Conservation (phyloP, 1,140 invertebrate genomes). For the Aphaenogaster floridana region DNA sequence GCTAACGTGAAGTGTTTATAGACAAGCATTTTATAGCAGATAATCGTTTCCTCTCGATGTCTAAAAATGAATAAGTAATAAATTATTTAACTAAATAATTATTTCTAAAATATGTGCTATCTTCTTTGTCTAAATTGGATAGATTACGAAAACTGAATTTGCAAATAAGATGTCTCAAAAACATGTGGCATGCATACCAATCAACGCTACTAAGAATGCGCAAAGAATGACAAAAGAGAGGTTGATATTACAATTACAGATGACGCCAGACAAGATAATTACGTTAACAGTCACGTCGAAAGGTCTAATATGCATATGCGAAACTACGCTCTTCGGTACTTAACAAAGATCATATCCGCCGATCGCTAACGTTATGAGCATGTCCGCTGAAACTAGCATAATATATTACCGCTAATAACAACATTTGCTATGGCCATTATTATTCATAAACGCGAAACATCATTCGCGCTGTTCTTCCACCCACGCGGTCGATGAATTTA, state of each 20-base stretch:
- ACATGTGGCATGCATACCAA: neutral
- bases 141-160: neutral
- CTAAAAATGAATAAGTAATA: neutral
- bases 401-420: constrained; percentile 52
- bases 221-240: neutral
- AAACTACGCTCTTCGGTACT: neutral
- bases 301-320: neutral
- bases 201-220: neutral
- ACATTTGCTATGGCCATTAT: constrained; percentile 51
- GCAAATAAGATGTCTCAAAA: neutral
- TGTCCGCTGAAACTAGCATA: constrained; percentile 16
- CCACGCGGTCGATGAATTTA: constrained; percentile 49
- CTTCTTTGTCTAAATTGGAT: too few relatives aligned
- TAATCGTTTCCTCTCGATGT: neutral
- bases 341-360: constrained; percentile 10
- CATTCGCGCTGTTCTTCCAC: constrained; percentile 45
- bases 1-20: neutral
- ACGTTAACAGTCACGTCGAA: neutral
- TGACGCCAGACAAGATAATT: neutral
- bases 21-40: too few relatives aligned
- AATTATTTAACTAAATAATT: neutral
- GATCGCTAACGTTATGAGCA: constrained; percentile 23
- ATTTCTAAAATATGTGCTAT: neutral
- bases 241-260: neutral
- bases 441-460: constrained; percentile 59